Evolutionary conservation across 2,888 invertebrate genomes (phyloP).

Genomic region (Lucinisca nassula): DNA sequence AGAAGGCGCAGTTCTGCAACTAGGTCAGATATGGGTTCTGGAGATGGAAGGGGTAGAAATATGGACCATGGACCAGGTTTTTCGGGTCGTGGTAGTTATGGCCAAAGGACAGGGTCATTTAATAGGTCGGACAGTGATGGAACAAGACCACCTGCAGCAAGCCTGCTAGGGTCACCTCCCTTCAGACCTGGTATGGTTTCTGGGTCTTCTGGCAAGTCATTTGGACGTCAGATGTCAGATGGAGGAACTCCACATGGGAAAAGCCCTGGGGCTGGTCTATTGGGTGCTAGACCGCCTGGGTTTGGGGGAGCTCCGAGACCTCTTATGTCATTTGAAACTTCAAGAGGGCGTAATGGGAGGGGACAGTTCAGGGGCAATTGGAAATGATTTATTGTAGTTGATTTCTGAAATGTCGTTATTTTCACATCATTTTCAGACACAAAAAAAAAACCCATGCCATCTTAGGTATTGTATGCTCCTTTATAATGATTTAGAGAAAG

Average conservation of each 20-base stretch:
- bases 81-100: neutral
- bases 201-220: conserved; percentile 6
- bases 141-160: conserved; percentile 8
- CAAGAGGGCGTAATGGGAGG: conserved; percentile 33
- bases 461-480: too few relatives aligned
- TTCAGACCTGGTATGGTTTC: conserved; percentile 34
- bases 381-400: conserved; percentile 7
- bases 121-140: conserved; percentile 4
- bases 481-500: too few relatives aligned
- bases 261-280: conserved; percentile 37
- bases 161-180: conserved; percentile 52
- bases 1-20: neutral
- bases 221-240: conserved; percentile 46
- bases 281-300: conserved; percentile 44
- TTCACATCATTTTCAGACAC: neutral
- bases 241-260: conserved; percentile 22
- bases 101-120: neutral
- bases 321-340: conserved; percentile 59
- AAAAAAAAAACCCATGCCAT: too few relatives aligned
- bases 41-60: neutral
- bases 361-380: conserved; percentile 28
- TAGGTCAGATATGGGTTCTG: neutral
- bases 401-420: neutral
- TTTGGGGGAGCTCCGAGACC: conserved; percentile 48
- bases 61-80: neutral